Percentiles rank a stretch among this genome's conserved stretches.
Evolutionary conservation across 2,113 vertebrate species (phyloP).

Genomic region (Rattus rattus): DNA sequence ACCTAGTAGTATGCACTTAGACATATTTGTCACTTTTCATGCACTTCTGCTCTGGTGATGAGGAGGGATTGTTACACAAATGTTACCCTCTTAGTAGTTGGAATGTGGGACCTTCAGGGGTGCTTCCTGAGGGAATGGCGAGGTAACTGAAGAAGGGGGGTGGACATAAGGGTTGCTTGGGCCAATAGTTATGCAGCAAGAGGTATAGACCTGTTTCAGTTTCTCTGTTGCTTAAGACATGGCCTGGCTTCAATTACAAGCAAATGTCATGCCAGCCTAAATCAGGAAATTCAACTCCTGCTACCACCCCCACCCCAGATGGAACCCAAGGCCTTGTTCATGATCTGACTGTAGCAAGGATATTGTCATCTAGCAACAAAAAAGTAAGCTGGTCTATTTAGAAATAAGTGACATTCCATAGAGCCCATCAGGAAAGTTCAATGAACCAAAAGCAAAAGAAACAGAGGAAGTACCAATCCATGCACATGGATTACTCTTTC

Average conservation of each 20-base stretch:
- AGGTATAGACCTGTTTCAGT: not conserved
- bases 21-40: not conserved
- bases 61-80: not conserved
- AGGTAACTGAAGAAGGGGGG: too few species aligned
- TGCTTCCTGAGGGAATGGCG: not conserved
- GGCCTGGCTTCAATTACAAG: not conserved
- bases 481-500: conserved; percentile 20
- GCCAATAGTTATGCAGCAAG: not conserved
- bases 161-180: not conserved
- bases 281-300: not conserved
- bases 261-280: not conserved
- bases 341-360: not conserved
- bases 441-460: not conserved
- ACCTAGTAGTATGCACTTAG: not conserved
- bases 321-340: not conserved
- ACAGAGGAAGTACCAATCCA: not conserved
- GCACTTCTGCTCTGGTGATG: not conserved
- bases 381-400: conserved; percentile 15
- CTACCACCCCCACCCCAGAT: not conserved
- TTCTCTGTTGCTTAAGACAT: not conserved
- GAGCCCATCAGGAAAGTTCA: not conserved
- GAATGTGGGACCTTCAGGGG: not conserved
- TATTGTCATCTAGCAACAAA: conserved; percentile 34
- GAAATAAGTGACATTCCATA: conserved; percentile 15
- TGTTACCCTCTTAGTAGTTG: not conserved